Evolutionary conservation across 1,140 invertebrate genomes (phyloP).

Genomic region (Anthonomus grandis): DNA sequence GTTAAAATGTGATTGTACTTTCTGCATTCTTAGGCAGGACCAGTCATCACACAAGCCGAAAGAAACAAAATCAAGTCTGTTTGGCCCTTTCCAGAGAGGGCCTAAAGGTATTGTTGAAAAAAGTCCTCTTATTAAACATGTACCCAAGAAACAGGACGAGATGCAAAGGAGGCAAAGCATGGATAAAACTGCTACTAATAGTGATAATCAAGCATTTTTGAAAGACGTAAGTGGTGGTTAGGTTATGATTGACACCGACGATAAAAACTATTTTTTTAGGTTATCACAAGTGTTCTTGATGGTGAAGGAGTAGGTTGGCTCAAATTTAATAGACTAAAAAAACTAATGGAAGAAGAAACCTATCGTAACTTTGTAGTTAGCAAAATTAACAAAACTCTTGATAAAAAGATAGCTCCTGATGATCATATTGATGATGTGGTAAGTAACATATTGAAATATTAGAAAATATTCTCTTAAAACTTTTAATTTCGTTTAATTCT

Average conservation of each 20-base stretch:
- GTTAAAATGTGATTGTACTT: conserved; percentile 5
- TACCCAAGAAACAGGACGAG: conserved; percentile 63
- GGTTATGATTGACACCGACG: conserved; percentile 5
- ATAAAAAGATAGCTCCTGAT: conserved; percentile 89
- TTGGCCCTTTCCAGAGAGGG: conserved; percentile 74
- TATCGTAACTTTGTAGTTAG: conserved; percentile 94
- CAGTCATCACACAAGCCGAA: conserved; percentile 54
- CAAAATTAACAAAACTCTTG: conserved; percentile 91
- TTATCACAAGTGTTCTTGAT: conserved; percentile 86
- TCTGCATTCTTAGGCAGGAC: conserved; percentile 25
- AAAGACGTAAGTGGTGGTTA: conserved; percentile 63
- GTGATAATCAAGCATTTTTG: conserved; percentile 83
- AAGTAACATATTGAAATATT: conserved; percentile 48
- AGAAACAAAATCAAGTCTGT: conserved; percentile 50
- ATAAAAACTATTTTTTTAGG: conserved; percentile 52
- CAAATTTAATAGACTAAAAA: conserved; percentile 89
- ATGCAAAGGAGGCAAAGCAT: conserved; percentile 61
- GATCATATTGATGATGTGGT: conserved; percentile 98
- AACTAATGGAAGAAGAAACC: conserved; percentile 98
- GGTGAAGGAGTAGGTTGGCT: conserved; percentile 98
- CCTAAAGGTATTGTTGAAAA: conserved; percentile 84
- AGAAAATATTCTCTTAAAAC: not conserved
- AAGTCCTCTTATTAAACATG: conserved; percentile 85
- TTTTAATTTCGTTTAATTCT: conserved; percentile 9
- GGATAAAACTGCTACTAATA: conserved; percentile 69